Evolutionary conservation across 2,888 invertebrate genomes (phyloP).

Genomic region (Xestia c-nigrum): DNA sequence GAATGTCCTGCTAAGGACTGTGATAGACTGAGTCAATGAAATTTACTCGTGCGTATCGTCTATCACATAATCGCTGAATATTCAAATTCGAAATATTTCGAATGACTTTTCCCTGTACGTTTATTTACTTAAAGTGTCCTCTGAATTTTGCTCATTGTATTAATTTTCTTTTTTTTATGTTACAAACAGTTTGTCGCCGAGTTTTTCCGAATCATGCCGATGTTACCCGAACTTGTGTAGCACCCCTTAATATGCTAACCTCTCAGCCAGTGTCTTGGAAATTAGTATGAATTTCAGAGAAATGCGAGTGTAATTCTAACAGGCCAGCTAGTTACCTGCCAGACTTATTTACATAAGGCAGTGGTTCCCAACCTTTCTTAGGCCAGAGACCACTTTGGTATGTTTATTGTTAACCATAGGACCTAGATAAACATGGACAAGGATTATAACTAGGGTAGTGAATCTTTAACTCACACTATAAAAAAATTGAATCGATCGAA

Average conservation of each 20-base stretch:
- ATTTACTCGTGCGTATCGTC: background rate
- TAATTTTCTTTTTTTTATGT: background rate
- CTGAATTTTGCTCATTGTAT: background rate
- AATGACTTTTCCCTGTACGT: background rate
- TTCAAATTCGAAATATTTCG: background rate
- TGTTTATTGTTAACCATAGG: too few species aligned
- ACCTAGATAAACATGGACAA: too few species aligned
- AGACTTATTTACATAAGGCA: background rate
- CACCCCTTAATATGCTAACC: conserved; percentile 38
- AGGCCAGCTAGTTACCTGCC: conserved; percentile 1
- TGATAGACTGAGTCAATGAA: background rate
- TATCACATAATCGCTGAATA: background rate
- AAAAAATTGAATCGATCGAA: too few species aligned
- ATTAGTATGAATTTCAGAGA: conserved; percentile 40
- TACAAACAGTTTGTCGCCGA: background rate
- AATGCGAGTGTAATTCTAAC: conserved; percentile 26
- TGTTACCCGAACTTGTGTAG: background rate
- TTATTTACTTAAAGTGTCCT: background rate
- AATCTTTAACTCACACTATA: too few species aligned
- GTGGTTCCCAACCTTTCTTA: too few species aligned
- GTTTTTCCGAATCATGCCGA: background rate
- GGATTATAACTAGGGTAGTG: too few species aligned
- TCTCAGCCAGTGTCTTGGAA: conserved; percentile 22
- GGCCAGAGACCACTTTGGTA: too few species aligned
- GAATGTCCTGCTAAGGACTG: background rate